Evolutionary conservation across 1,140 invertebrate species (phyloP), one percentile per base, ranked within the genome.

Genomic region (Cotesia glomerata): DNA sequence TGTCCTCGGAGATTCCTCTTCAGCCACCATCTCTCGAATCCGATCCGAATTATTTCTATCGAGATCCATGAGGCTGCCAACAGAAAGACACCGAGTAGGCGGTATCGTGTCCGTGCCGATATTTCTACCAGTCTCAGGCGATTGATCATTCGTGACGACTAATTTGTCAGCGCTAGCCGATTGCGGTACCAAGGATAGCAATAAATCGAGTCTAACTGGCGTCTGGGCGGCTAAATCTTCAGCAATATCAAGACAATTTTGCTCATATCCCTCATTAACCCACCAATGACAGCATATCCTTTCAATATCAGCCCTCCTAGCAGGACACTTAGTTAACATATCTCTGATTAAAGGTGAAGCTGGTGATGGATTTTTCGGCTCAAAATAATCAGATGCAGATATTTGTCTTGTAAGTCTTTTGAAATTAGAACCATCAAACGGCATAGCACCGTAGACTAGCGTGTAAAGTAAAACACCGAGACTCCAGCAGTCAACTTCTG

Each of bases 371-470:
- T 93, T 95, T 77, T 96, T 94, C 11, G 98, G 98, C 87, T 99
- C 97, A 82, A 96, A 98, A 87, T 99, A 99, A 86, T 98, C 96
- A 3, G 97, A 97, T 81, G 95, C 92, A 71, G 97, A 97, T 80
- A 99, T 99, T 88, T 99, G 97, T 86, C 95, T 95, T 63, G 99
- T 96, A 77, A 99, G 91, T 79, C 95, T 91, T 84, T 98, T 98
- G 84, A 99, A 99, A 88, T 99, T 98, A 69, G 96, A 97, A 64
- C 98, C 98, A 88, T 99, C 98, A 85, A 99, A 99, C 32, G 98
- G 98, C 98, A 99, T 99, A 75, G 97, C 96, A 79, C 98, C 98
- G 86, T 99, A 99, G 59, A 99, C 97, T 80, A 99, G 88, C 34
- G 98, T 99, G 81, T 99, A 99, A 0, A 99, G 88, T 16, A 99